Evolutionary conservation across 2,888 invertebrate species (phyloP), one percentile per base, ranked within the genome.

Genomic region (Cynaeus angustus): DNA sequence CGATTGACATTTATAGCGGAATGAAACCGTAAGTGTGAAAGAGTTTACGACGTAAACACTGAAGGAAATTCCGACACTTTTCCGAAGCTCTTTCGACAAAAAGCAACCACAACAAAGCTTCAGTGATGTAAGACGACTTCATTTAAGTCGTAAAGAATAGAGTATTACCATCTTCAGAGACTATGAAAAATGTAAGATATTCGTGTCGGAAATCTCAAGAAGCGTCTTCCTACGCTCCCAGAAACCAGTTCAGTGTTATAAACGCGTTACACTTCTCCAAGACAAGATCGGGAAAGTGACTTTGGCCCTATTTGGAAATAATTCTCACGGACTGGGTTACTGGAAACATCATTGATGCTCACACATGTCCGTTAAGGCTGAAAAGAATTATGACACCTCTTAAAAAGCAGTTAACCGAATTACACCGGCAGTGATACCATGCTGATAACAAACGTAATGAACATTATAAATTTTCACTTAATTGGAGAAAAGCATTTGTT

Each of bases 251-350:
- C 72, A 66, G 61, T 65, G 59, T 64, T 64, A 67, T 67, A 71
- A 67, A 37, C 14, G 37, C 50, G 45, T 26, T 43, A 14, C 37
- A 33, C 52, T 28, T 66, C 21, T 58, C 8, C 12, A 46, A 59
- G 66, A 50, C 58, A 68, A 68, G 71, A 71, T 69, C 68, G 66
- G 71, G 53, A 71, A 74, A 72, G 74, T 72, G 74, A 69, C 68
- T 74, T 64, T 69, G 50, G 58, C 79, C 79, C 74, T 81, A 81
- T 81, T 78, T 80, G 80, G 79, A 73, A 64, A 70, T 70, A 75
- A 75, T 81, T 80, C 78, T 79, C 78, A 78, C 76, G 78, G 79
- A 80, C 79, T 80, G 72, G 79, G 81, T 79, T 79, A 80, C 80
- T 78, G 76, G 78, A 78, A 77, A 76, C 72, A 71, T 70, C 74